phyloP scores from a whole-genome alignment of 2,113 vertebrate genomes.

The Ramphastos sulfuratus region DNA sequence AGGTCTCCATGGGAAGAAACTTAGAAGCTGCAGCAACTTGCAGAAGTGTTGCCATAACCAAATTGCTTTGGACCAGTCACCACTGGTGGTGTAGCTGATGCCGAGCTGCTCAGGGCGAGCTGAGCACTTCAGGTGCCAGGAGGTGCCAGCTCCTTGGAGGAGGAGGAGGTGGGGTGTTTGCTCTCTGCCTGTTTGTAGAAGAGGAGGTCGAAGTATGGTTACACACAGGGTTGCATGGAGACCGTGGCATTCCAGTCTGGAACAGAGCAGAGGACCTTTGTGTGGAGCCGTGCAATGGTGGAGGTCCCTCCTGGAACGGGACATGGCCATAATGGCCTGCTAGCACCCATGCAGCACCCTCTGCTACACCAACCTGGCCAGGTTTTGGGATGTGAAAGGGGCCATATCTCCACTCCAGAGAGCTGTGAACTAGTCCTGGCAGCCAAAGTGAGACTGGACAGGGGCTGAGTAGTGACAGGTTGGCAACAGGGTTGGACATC shows the following conservation, averaged over 20 bases:
- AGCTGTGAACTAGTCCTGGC: background rate
- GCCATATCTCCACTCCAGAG: background rate
- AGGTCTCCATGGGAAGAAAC: background rate
- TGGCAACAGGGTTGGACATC: background rate
- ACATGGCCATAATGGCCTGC: rapidly evolving
- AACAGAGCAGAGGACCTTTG: background rate
- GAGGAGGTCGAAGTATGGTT: background rate
- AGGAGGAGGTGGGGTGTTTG: slow-evolving; percentile 8
- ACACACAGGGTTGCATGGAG: rapidly evolving
- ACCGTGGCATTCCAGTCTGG: background rate
- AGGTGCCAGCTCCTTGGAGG: background rate
- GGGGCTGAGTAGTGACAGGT: background rate
- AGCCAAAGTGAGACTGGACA: background rate
- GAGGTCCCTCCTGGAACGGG: background rate
- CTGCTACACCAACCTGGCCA: background rate
- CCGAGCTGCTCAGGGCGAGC: background rate
- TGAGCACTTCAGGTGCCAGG: rapidly evolving
- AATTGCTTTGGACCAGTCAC: background rate
- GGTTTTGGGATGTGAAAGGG: background rate
- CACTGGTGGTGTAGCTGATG: background rate
- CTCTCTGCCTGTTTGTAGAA: background rate
- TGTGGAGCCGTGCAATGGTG: rapidly evolving
- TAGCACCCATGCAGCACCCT: rapidly evolving
- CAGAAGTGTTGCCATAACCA: rapidly evolving
- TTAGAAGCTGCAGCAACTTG: background rate